These are phyloP conservation scores for Blastobasis adustella DNA, from an alignment of 2,888 invertebrate genomes.

Conservation along the genomic window DNA sequence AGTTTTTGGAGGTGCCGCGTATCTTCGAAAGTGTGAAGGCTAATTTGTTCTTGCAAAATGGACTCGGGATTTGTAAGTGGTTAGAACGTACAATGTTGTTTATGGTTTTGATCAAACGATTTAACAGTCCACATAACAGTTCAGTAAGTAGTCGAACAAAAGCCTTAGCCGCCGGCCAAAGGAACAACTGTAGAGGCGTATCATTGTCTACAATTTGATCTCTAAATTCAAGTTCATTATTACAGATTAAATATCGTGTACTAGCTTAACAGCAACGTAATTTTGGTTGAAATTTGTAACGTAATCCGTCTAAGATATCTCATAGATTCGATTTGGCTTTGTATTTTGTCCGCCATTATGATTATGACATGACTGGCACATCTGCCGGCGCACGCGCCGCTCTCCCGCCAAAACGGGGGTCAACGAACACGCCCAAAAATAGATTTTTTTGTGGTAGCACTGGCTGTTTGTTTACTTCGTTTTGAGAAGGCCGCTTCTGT, in stretches of 20 bases:
- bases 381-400: constrained; percentile 60
- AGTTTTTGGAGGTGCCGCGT: too few species aligned
- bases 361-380: constrained; percentile 64
- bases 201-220: constrained; percentile 4
- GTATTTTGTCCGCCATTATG: constrained; percentile 60
- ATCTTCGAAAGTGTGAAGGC: too few species aligned
- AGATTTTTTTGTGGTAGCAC: constrained; percentile 36
- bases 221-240: constrained; percentile 56
- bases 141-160: too few species aligned
- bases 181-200: neutral
- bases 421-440: constrained; percentile 43
- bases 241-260: constrained; percentile 34
- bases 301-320: constrained; percentile 67
- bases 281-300: constrained; percentile 65
- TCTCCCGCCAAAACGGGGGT: constrained; percentile 38
- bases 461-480: constrained; percentile 30
- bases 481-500: neutral
- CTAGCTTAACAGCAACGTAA: constrained; percentile 52
- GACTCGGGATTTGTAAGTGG: too few species aligned
- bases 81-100: constrained; percentile 5
- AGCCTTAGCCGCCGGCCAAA: too few species aligned
- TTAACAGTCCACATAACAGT: too few species aligned
- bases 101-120: too few species aligned
- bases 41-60: too few species aligned
- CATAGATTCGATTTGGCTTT: constrained; percentile 58